Evolutionary conservation across 2,797 vertebrate species (phyloP).

Genomic region (Siniperca scherzeri): DNA sequence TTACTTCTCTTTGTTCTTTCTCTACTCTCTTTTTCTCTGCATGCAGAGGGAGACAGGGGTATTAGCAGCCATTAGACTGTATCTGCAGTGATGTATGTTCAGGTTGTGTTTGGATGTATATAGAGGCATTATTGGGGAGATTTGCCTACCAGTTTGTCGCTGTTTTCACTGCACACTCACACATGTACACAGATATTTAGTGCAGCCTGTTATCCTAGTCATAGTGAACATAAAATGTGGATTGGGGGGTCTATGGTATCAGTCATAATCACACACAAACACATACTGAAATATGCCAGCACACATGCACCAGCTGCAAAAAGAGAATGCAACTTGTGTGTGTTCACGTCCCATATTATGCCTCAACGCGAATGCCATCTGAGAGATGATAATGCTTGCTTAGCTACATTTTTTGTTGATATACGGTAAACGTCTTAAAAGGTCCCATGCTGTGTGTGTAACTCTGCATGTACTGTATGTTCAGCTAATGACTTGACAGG

Average conservation of each 20-base stretch:
- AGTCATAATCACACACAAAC: constrained; percentile 40
- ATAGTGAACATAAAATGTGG: constrained; percentile 52
- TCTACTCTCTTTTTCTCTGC: constrained; percentile 16
- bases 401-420: neutral
- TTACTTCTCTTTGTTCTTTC: constrained; percentile 16
- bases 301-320: constrained; percentile 37
- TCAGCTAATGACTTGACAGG: neutral
- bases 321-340: constrained; percentile 4
- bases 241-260: constrained; percentile 52
- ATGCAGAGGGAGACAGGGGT: constrained; percentile 8
- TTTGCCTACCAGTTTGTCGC: constrained; percentile 34
- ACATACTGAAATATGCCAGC: constrained; percentile 10
- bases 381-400: neutral
- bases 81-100: constrained; percentile 37
- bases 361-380: neutral
- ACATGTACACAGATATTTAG: constrained; percentile 8
- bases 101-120: constrained; percentile 44
- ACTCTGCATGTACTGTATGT: neutral
- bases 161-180: constrained; percentile 22
- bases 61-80: constrained; percentile 51
- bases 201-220: constrained; percentile 44
- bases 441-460: neutral
- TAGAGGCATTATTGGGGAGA: constrained; percentile 36
- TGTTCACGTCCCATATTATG: neutral
- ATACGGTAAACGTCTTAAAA: neutral